These are phyloP conservation scores for Parapristionchus giblindavisi DNA, from an alignment of 2,888 invertebrate species.

Conservation along the genomic window DNA sequence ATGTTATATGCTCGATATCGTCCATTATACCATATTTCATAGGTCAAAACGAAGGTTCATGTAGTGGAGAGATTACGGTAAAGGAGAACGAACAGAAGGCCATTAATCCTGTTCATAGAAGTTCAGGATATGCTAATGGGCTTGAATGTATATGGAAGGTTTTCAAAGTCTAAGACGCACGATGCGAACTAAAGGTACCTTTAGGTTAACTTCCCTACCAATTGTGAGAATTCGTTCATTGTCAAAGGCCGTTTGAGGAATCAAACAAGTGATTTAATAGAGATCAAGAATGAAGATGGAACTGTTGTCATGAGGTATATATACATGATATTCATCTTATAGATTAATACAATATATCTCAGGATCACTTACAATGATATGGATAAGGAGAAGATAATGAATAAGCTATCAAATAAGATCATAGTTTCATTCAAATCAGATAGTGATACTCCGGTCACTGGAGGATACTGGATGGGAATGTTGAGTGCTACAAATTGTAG, in stretches of 20 bases:
- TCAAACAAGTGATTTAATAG: not conserved
- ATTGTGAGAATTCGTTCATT: slow-evolving; percentile 9
- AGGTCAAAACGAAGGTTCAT: not conserved
- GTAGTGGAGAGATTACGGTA: slow-evolving; percentile 2
- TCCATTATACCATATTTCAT: not conserved
- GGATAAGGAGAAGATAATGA: not conserved
- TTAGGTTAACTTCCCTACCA: not conserved
- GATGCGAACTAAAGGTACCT: not conserved
- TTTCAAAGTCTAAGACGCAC: too few species aligned
- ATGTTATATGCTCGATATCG: not conserved
- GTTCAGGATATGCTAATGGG: slow-evolving; percentile 2
- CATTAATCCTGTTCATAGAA: slow-evolving; percentile 2
- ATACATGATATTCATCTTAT: too few species aligned
- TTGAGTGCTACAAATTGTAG: slow-evolving; percentile 2
- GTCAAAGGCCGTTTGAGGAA: not conserved
- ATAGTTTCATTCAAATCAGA: not conserved
- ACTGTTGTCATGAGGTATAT: too few species aligned
- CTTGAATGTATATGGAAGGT: slow-evolving; percentile 19
- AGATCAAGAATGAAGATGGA: not conserved
- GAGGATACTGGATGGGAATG: slow-evolving; percentile 7
- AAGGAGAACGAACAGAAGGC: not conserved
- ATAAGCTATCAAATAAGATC: not conserved
- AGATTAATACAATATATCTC: not conserved
- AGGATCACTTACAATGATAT: slow-evolving; percentile 5
- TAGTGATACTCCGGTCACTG: not conserved